These are phyloP conservation scores for Anneissia japonica DNA, from an alignment of 35 echinoderm and acorn worm species.

Conservation along the genomic window DNA sequence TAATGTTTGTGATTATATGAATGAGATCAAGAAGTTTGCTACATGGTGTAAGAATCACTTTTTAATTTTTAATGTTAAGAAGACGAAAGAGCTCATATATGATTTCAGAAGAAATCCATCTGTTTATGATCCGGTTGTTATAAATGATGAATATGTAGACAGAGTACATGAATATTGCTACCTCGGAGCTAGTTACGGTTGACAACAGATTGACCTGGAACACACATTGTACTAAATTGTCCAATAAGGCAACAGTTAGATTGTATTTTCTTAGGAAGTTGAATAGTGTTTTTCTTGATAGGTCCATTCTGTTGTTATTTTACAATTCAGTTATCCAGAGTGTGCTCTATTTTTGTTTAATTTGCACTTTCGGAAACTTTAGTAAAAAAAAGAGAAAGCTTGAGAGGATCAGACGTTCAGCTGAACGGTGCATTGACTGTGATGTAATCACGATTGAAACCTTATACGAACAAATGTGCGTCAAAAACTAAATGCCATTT, in stretches of 20 bases:
- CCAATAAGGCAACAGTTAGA: background rate
- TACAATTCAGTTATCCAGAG: conserved; percentile 10
- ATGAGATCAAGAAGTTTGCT: conserved; percentile 5
- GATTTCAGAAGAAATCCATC: conserved; percentile 8
- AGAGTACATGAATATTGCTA: conserved; percentile 14
- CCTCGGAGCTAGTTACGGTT: conserved; percentile 12
- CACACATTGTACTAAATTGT: background rate
- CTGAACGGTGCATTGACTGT: too few species aligned
- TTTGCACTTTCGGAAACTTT: background rate
- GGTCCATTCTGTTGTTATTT: conserved; percentile 1
- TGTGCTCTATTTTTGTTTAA: background rate
- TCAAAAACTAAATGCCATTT: too few species aligned
- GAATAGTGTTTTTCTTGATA: background rate
- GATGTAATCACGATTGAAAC: too few species aligned
- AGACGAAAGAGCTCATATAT: conserved; percentile 33
- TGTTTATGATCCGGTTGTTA: background rate
- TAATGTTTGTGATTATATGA: background rate
- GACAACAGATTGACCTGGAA: conserved; percentile 3
- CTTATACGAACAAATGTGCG: too few species aligned
- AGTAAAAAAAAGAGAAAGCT: too few species aligned
- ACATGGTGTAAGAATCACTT: conserved; percentile 5
- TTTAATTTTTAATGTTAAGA: too few species aligned
- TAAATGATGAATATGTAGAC: conserved; percentile 18
- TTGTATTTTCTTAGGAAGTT: conserved; percentile 2
- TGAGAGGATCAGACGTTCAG: too few species aligned